Conservation (phyloP, 2,888 invertebrate species). For the Therioaphis trifolii region DNA sequence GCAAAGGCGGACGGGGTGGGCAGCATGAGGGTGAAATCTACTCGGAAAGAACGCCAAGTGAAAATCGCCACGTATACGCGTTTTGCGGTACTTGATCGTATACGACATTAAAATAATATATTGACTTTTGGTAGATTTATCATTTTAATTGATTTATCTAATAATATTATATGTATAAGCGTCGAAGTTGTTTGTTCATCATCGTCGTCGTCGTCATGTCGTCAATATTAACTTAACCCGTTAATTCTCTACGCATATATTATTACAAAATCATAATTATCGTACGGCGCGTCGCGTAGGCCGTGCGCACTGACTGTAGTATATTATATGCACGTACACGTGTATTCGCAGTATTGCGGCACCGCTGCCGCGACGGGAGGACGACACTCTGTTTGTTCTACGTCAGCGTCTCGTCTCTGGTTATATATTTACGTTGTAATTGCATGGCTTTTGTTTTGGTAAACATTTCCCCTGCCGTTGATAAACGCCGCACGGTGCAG, state of each 20-base stretch:
- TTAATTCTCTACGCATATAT: slow-evolving; percentile 44
- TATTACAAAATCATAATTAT: slow-evolving; percentile 39
- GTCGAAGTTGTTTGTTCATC: neutral
- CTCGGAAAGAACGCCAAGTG: neutral
- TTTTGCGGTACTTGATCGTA: too few relatives aligned
- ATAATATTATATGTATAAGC: neutral
- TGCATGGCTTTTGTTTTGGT: slow-evolving; percentile 51
- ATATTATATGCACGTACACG: neutral
- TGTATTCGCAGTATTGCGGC: neutral
- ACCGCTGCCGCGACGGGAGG: neutral
- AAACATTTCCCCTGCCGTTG: slow-evolving; percentile 18
- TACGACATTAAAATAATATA: too few relatives aligned
- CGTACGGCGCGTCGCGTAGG: neutral
- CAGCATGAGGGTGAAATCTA: neutral
- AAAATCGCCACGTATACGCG: neutral
- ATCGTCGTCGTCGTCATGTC: slow-evolving; percentile 3
- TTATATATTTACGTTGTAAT: slow-evolving; percentile 55
- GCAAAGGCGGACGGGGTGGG: neutral
- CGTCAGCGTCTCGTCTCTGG: slow-evolving; percentile 58
- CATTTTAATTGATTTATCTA: neutral
- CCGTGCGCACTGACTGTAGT: neutral
- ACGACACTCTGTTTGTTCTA: slow-evolving; percentile 54
- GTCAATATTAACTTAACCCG: slow-evolving; percentile 56
- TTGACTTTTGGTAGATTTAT: too few relatives aligned
- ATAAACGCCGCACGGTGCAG: neutral